A percentile compares a stretch with the other conserved stretches of the same genome.
These are phyloP conservation scores for Poecilia wingei DNA, from an alignment of 2,797 vertebrate species.

Conservation along the genomic window DNA sequence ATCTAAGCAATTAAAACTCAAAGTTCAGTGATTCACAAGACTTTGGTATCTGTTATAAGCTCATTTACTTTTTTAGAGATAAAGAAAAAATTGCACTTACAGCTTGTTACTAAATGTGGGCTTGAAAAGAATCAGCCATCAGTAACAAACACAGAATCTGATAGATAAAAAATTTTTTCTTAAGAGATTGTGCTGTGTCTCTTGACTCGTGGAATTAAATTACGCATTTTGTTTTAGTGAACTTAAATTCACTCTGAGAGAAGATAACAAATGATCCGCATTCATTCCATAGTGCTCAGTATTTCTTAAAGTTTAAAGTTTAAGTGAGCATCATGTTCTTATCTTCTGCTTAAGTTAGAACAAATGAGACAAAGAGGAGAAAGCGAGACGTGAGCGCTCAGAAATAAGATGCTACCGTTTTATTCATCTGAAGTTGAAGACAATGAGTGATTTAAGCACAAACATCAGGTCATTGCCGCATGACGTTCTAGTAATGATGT, in stretches of 20 bases:
- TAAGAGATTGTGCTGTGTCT: background rate
- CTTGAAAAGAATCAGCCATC: background rate
- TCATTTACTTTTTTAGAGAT: background rate
- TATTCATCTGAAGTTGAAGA: constrained; percentile 29
- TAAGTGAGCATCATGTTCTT: background rate
- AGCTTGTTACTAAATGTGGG: background rate
- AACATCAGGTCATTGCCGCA: constrained; percentile 34
- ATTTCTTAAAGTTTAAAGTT: background rate
- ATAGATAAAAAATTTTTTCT: too few species aligned
- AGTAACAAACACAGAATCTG: background rate
- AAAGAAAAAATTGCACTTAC: background rate
- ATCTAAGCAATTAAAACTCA: background rate
- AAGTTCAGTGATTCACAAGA: background rate
- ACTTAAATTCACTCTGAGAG: background rate
- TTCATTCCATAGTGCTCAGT: background rate
- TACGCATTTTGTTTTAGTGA: background rate
- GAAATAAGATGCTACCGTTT: constrained; percentile 28
- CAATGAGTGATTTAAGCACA: constrained; percentile 30
- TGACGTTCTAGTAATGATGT: constrained; percentile 64
- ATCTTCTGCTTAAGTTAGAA: background rate
- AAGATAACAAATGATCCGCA: background rate
- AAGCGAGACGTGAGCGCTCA: constrained; percentile 7
- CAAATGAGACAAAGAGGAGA: constrained; percentile 8
- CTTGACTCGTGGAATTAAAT: background rate
- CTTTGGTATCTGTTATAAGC: background rate